These are phyloP conservation scores for Syngnathus floridae DNA, from an alignment of 2,113 vertebrate species.

Conservation along the genomic window DNA sequence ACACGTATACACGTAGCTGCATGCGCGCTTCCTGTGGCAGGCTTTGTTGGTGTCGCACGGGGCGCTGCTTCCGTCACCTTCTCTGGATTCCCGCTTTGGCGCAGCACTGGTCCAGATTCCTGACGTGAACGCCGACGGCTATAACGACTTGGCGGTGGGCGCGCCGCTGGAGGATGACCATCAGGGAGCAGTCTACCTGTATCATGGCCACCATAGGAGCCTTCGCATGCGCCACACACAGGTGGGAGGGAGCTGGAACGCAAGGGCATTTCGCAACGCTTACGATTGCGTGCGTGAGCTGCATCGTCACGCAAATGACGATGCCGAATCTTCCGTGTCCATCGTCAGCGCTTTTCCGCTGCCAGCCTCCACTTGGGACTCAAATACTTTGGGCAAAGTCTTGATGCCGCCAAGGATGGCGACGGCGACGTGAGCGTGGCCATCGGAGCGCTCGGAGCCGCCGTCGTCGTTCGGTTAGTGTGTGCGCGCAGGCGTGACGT, in stretches of 20 bases:
- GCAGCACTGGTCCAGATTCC: conserved; percentile 77
- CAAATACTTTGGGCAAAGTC: conserved; percentile 86
- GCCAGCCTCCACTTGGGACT: conserved; percentile 66
- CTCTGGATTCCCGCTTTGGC: conserved; percentile 83
- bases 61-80: conserved; percentile 65
- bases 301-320: background rate
- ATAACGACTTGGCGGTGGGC: conserved; percentile 83
- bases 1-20: too few relatives aligned
- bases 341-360: conserved; percentile 75
- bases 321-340: background rate
- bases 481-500: conserved; percentile 1
- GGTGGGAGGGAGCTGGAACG: conserved; percentile 57
- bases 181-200: conserved; percentile 84
- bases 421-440: conserved; percentile 83
- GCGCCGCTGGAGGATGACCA: conserved; percentile 87
- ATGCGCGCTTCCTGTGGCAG: conserved; percentile 50
- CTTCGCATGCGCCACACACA: conserved; percentile 78
- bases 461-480: conserved; percentile 82
- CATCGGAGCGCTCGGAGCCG: conserved; percentile 83
- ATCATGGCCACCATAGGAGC: conserved; percentile 69
- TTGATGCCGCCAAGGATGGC: conserved; percentile 84
- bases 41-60: conserved; percentile 69
- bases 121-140: conserved; percentile 91
- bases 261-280: too few relatives aligned
- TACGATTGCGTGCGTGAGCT: too few relatives aligned